phyloP scores from a whole-genome alignment of 2,888 invertebrate species.

The Sarcophaga carnaria region DNA sequence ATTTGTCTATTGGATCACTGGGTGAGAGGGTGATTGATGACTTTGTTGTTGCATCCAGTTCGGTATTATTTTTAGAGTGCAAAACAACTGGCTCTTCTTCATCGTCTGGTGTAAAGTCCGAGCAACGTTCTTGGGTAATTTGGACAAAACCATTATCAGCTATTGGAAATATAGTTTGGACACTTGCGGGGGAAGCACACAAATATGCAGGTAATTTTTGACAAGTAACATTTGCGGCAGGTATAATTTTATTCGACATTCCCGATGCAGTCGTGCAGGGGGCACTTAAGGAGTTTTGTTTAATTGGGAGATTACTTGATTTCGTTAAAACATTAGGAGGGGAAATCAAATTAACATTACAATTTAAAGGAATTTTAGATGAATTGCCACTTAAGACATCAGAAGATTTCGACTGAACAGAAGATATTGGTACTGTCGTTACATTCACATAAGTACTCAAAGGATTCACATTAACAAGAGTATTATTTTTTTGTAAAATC shows the following conservation, averaged over 20 bases:
- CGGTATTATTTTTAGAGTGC: slow-evolving; percentile 68
- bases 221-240: slow-evolving; percentile 33
- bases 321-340: slow-evolving; percentile 36
- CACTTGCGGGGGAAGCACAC: slow-evolving; percentile 53
- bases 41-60: slow-evolving; percentile 69
- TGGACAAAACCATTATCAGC: slow-evolving; percentile 81
- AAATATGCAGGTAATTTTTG: slow-evolving; percentile 41
- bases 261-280: slow-evolving; percentile 6
- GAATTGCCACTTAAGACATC: slow-evolving; percentile 3
- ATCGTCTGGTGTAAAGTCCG: slow-evolving; percentile 80
- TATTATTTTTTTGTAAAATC: slow-evolving; percentile 33
- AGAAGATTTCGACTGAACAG: slow-evolving; percentile 12
- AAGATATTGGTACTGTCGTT: slow-evolving; percentile 41
- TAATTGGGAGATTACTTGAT: slow-evolving; percentile 30
- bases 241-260: slow-evolving; percentile 22
- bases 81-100: slow-evolving; percentile 81
- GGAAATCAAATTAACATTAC: slow-evolving; percentile 59
- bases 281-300: slow-evolving; percentile 33
- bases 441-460: slow-evolving; percentile 67
- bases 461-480: slow-evolving; percentile 39
- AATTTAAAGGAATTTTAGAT: slow-evolving; percentile 43
- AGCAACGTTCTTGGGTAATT: slow-evolving; percentile 79
- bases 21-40: slow-evolving; percentile 69
- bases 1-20: slow-evolving; percentile 48
- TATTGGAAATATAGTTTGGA: slow-evolving; percentile 75